A percentile compares a stretch with the other conserved stretches of the same genome.
These are phyloP conservation scores for Silurus lanzhouensis DNA, from an alignment of 2,797 vertebrate genomes.

Conservation along the genomic window DNA sequence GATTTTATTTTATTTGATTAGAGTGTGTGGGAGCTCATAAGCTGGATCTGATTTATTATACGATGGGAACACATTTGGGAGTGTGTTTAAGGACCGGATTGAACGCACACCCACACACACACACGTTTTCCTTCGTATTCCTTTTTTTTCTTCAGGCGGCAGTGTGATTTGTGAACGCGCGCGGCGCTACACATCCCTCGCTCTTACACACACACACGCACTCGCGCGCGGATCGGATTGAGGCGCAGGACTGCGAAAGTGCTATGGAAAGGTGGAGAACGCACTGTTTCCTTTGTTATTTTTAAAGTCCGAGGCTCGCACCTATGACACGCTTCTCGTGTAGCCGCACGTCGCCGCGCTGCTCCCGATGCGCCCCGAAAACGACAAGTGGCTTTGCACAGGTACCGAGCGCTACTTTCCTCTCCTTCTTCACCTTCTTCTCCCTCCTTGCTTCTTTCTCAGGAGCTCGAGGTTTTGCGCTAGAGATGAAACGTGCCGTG, in stretches of 20 bases:
- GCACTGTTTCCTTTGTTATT: conserved; percentile 80
- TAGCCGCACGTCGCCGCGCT: conserved; percentile 62
- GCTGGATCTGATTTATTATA: not conserved
- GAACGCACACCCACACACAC: not conserved
- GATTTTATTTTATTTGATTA: no score
- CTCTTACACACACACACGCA: conserved; percentile 58
- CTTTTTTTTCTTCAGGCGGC: conserved; percentile 52
- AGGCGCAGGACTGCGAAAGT: conserved; percentile 67
- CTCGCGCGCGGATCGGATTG: conserved; percentile 53
- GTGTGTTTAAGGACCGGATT: not conserved
- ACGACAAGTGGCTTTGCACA: conserved; percentile 69
- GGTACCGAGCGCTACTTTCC: conserved; percentile 75
- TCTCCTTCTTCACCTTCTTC: not conserved
- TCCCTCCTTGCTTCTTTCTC: conserved; percentile 20
- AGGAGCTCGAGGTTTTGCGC: conserved; percentile 68
- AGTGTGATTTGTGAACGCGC: conserved; percentile 71
- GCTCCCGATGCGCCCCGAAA: conserved; percentile 68
- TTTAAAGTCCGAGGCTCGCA: conserved; percentile 73
- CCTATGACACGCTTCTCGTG: conserved; percentile 68
- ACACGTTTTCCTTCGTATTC: conserved; percentile 39
- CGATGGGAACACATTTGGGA: not conserved
- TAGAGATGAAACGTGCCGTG: conserved; percentile 65
- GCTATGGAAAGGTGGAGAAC: conserved; percentile 78
- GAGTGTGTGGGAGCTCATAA: not conserved
- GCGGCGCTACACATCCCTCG: conserved; percentile 75